These are phyloP conservation scores for Operophtera brumata DNA, from an alignment of 2,888 invertebrate species.

Conservation along the genomic window DNA sequence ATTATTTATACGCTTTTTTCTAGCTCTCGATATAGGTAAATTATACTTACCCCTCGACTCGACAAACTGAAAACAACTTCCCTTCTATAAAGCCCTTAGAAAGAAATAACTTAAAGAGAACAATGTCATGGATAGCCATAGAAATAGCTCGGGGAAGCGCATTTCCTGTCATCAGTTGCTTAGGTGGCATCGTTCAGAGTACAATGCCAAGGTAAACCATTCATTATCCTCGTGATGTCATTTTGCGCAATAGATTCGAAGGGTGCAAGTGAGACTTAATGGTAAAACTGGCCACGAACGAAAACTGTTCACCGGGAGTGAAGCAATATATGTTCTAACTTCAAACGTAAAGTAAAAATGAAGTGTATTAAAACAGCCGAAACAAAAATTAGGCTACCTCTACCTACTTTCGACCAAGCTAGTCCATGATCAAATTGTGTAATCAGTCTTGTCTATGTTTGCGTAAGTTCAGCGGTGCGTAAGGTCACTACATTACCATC, in stretches of 20 bases:
- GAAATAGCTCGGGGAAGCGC: conserved; percentile 21
- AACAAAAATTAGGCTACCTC: neutral
- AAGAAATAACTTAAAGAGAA: conserved; percentile 3
- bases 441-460: conserved; percentile 40
- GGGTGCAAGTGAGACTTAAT: conserved; percentile 12
- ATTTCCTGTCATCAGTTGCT: conserved; percentile 28
- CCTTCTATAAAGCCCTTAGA: neutral
- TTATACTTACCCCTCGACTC: too few species aligned
- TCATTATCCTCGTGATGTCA: conserved; percentile 69
- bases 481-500: conserved; percentile 72
- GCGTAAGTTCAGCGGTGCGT: conserved; percentile 64
- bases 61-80: conserved; percentile 3
- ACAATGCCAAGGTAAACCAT: conserved; percentile 69
- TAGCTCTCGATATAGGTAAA: too few species aligned
- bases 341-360: too few species aligned
- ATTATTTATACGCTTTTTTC: too few species aligned
- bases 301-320: too few species aligned
- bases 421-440: conserved; percentile 44
- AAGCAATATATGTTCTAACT: too few species aligned
- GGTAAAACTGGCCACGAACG: conserved; percentile 4
- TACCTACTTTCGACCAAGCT: conserved; percentile 17
- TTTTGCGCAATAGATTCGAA: conserved; percentile 31
- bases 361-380: neutral
- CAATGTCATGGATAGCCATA: conserved; percentile 21
- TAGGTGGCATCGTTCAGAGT: conserved; percentile 53